Percentiles rank a stretch among this genome's conserved stretches.
phyloP scores from a whole-genome alignment of 1,140 invertebrate species.

The Orchesella cincta region DNA sequence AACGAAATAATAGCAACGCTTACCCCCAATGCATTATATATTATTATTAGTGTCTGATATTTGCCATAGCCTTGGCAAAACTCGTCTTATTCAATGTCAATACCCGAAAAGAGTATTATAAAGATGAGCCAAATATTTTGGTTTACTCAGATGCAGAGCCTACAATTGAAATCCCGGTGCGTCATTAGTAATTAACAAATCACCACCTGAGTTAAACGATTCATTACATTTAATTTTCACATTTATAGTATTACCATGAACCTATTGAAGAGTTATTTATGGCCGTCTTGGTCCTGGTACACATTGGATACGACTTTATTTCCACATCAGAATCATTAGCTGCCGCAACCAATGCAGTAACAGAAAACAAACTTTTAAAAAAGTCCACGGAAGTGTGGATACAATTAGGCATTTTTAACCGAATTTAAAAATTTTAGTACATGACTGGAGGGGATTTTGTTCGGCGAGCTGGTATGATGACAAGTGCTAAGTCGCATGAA shows the following conservation, averaged over 20 bases:
- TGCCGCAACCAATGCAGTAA: neutral
- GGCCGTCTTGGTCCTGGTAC: neutral
- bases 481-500: neutral
- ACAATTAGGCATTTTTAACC: neutral
- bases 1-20: neutral
- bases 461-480: neutral
- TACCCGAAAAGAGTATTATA: neutral
- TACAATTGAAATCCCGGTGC: neutral
- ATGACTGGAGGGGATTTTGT: neutral
- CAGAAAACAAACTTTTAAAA: neutral
- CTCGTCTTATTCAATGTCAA: neutral
- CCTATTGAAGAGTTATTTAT: neutral
- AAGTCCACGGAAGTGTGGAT: neutral
- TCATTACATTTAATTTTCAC: too few relatives aligned
- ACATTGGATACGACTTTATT: neutral
- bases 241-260: neutral
- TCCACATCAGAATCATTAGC: neutral
- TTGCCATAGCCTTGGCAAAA: neutral
- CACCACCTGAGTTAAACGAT: too few relatives aligned
- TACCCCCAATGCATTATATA: neutral
- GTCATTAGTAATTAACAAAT: too few relatives aligned
- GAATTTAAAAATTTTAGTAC: neutral
- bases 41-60: neutral
- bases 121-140: neutral
- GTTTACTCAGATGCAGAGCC: neutral